Evolutionary conservation across 1,140 invertebrate species (phyloP).

Genomic region (Scaptodrosophila lebanonensis): DNA sequence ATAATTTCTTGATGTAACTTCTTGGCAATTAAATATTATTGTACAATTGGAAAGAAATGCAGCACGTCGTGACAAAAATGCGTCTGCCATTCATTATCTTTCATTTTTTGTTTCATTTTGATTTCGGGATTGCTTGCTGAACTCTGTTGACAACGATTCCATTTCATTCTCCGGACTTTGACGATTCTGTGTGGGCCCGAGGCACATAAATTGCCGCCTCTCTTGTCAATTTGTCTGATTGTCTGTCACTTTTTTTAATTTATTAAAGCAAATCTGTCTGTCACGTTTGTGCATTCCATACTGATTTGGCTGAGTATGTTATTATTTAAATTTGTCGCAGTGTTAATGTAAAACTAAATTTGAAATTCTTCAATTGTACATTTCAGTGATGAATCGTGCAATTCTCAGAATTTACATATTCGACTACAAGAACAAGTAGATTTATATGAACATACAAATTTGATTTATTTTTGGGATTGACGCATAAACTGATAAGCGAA

Average conservation of each 20-base stretch:
- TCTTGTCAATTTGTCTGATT: slow-evolving; percentile 54
- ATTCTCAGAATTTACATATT: too few species aligned
- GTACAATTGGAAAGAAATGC: slow-evolving; percentile 62
- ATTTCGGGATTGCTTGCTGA: slow-evolving; percentile 36
- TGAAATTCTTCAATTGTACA: too few species aligned
- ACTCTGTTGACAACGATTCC: slow-evolving; percentile 61
- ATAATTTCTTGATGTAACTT: slow-evolving; percentile 50
- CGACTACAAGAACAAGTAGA: too few species aligned
- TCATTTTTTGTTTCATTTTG: slow-evolving; percentile 19
- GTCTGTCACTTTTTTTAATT: slow-evolving; percentile 47
- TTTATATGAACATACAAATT: too few species aligned
- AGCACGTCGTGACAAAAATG: slow-evolving; percentile 48
- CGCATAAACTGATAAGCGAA: slow-evolving; percentile 20
- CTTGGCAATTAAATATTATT: slow-evolving; percentile 71
- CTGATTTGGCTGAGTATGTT: slow-evolving; percentile 21
- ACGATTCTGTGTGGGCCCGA: slow-evolving; percentile 29
- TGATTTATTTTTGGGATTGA: slow-evolving; percentile 22
- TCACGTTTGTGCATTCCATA: slow-evolving; percentile 16
- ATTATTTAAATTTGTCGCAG: slow-evolving; percentile 8
- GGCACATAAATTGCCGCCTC: slow-evolving; percentile 16
- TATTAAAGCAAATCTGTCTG: slow-evolving; percentile 54
- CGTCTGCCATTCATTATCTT: slow-evolving; percentile 38
- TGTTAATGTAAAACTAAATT: neutral
- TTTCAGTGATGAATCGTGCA: too few species aligned
- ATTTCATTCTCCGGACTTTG: slow-evolving; percentile 15